Evolutionary conservation across 2,888 invertebrate species (phyloP).

Genomic region (Drosophila crucigera): DNA sequence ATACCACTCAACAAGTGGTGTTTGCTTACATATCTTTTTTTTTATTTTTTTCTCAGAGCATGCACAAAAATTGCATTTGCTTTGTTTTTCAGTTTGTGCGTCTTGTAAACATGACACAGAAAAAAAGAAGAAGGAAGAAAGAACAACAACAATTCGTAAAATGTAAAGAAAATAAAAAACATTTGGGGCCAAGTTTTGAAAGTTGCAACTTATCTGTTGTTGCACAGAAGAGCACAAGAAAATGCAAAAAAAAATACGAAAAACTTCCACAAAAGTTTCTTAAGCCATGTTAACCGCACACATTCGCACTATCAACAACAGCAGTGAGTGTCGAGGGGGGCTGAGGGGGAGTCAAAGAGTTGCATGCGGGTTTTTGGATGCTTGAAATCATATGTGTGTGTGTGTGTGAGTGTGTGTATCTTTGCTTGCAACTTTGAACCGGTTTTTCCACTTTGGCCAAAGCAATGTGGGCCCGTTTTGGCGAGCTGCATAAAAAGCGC

Average conservation of each 20-base stretch:
- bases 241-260: constrained; percentile 4
- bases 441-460: constrained; percentile 81
- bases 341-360: constrained; percentile 6
- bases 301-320: constrained; percentile 69
- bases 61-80: constrained; percentile 63
- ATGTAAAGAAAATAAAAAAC: constrained; percentile 73
- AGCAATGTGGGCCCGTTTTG: constrained; percentile 75
- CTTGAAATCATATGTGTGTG: constrained; percentile 21
- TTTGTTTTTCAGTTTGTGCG: constrained; percentile 23
- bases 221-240: constrained; percentile 30
- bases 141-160: constrained; percentile 48
- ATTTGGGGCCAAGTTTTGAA: constrained; percentile 74
- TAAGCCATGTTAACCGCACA: constrained; percentile 81
- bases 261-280: constrained; percentile 72
- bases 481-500: constrained; percentile 52
- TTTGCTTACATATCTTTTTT: constrained; percentile 26
- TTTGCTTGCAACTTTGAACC: constrained; percentile 71
- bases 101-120: constrained; percentile 62
- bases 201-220: constrained; percentile 82
- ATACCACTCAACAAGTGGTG: constrained; percentile 65
- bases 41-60: constrained; percentile 24
- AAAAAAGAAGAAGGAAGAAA: background rate
- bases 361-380: constrained; percentile 9
- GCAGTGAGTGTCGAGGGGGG: background rate
- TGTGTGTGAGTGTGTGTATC: constrained; percentile 55